These are phyloP conservation scores for Lithobates pipiens DNA, from an alignment of 2,797 vertebrate genomes.

Conservation along the genomic window DNA sequence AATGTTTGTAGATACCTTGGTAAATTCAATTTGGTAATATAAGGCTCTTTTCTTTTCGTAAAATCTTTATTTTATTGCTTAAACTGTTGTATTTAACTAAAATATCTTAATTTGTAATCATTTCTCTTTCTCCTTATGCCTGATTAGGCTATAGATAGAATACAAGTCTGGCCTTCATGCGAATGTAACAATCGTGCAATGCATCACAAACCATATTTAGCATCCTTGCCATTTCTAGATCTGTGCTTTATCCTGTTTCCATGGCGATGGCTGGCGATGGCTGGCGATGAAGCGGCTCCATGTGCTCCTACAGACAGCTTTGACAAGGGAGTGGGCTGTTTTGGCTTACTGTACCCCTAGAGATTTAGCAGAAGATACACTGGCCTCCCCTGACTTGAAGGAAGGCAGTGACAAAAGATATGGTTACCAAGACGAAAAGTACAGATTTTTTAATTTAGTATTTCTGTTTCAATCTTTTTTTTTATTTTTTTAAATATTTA, in stretches of 20 bases:
- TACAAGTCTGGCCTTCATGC: not conserved
- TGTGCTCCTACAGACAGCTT: conserved; percentile 30
- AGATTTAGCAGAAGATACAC: not conserved
- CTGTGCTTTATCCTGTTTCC: conserved; percentile 26
- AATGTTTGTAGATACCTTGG: too few relatives aligned
- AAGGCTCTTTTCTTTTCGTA: too few relatives aligned
- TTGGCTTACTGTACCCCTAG: not conserved
- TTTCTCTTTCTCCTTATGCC: too few relatives aligned
- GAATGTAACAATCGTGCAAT: conserved; percentile 4
- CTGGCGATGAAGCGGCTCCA: conserved; percentile 2
- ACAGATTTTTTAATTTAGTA: not conserved
- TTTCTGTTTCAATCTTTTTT: too few relatives aligned
- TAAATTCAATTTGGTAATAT: too few relatives aligned
- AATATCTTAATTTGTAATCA: too few relatives aligned
- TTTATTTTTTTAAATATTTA: too few relatives aligned
- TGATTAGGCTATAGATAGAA: conserved; percentile 19
- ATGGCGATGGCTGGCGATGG: conserved; percentile 31
- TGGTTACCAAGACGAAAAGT: not conserved
- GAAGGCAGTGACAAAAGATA: not conserved
- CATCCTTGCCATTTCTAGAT: not conserved
- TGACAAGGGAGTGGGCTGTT: conserved; percentile 6
- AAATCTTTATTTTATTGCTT: too few relatives aligned
- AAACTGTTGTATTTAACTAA: too few relatives aligned
- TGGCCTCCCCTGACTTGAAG: not conserved
- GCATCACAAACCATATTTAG: conserved; percentile 8